Evolutionary conservation across 2,888 invertebrate species (phyloP).

Genomic region (Drosophila putrida): DNA sequence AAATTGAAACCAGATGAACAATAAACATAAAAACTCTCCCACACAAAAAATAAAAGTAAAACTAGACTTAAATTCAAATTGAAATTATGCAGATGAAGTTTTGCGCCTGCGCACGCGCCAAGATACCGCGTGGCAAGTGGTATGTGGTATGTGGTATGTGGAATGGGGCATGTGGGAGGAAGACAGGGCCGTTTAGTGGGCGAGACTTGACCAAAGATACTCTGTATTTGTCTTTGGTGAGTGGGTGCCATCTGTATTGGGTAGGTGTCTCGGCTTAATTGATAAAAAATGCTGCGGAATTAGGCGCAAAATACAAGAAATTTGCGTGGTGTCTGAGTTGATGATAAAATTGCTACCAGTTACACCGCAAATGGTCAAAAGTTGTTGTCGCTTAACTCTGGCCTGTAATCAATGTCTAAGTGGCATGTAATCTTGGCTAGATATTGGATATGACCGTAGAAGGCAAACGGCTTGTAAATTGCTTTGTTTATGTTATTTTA

Average conservation of each 20-base stretch:
- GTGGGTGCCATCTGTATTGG: constrained; percentile 30
- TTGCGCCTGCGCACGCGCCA: constrained; percentile 78
- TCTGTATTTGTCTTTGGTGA: not conserved
- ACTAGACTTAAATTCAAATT: constrained; percentile 25
- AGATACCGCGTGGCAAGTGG: constrained; percentile 14
- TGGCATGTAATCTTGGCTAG: constrained; percentile 30
- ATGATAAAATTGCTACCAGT: constrained; percentile 34
- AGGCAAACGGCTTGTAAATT: constrained; percentile 51
- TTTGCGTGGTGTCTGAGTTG: constrained; percentile 56
- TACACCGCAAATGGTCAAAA: constrained; percentile 45
- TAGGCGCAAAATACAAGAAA: constrained; percentile 38
- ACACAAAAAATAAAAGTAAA: constrained; percentile 20
- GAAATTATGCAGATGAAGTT: constrained; percentile 66
- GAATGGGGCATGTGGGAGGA: constrained; percentile 32
- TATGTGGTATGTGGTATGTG: not conserved
- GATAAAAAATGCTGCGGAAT: constrained; percentile 42
- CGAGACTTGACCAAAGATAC: constrained; percentile 31
- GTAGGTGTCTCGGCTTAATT: constrained; percentile 52
- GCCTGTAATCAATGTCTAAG: constrained; percentile 38
- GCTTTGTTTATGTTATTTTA: constrained; percentile 51
- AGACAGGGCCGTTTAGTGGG: constrained; percentile 19
- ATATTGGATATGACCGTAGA: constrained; percentile 53
- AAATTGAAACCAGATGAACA: constrained; percentile 35
- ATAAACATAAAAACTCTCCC: constrained; percentile 47
- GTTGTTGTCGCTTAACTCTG: constrained; percentile 15